Conservation (phyloP, 2,113 vertebrate species). For the Ammodramus savannarum region DNA sequence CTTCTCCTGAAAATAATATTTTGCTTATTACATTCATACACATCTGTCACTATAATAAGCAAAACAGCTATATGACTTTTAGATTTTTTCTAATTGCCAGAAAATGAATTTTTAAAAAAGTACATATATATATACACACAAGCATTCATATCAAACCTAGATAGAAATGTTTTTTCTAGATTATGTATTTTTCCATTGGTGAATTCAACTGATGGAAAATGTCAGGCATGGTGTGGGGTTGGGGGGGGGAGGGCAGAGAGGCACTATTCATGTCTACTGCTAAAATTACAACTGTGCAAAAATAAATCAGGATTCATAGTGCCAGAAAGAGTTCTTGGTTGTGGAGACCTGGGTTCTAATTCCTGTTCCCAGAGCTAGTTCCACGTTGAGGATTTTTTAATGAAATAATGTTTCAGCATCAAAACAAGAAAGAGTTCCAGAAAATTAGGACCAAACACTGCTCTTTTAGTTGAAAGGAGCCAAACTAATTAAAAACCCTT, state of each 20-base stretch:
- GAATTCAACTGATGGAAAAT: not conserved
- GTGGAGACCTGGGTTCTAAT: not conserved
- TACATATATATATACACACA: not conserved
- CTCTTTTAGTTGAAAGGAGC: not conserved
- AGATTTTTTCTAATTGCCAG: not conserved
- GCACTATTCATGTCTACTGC: not conserved
- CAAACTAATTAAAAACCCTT: not conserved
- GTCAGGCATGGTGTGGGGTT: not conserved
- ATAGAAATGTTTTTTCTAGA: not conserved
- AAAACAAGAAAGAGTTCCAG: not conserved
- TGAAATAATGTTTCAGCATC: not conserved
- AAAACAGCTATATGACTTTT: not conserved
- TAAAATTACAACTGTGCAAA: not conserved
- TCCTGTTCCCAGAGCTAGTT: not conserved
- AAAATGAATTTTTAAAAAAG: not conserved
- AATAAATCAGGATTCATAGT: not conserved
- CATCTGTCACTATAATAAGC: not conserved
- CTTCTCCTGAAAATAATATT: not conserved
- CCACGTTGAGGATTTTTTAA: not conserved
- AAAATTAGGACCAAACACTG: not conserved
- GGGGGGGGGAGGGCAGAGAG: fast-evolving
- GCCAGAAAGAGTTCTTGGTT: not conserved
- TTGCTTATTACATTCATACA: not conserved
- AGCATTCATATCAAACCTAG: fast-evolving
- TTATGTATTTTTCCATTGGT: not conserved